Conservation (phyloP, 2,888 invertebrate species). For the Stictocephala bisonia region DNA sequence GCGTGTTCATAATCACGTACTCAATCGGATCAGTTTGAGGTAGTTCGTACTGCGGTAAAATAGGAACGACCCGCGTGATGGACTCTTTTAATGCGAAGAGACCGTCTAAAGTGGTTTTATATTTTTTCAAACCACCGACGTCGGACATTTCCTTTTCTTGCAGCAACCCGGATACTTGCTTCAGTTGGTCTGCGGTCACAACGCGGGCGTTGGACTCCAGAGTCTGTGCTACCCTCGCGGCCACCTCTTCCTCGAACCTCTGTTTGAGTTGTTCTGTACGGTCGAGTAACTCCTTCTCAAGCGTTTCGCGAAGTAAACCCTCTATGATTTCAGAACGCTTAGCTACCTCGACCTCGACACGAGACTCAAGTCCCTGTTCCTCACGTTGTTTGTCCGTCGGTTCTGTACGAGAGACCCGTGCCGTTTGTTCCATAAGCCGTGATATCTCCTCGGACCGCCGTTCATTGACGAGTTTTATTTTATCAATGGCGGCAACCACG, state of each 20-base stretch:
- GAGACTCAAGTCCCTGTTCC: neutral
- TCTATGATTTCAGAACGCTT: neutral
- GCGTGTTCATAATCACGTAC: neutral
- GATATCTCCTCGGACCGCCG: neutral
- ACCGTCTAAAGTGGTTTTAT: neutral
- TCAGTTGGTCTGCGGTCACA: neutral
- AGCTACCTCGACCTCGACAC: neutral
- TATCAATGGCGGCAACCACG: neutral
- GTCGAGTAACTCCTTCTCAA: neutral
- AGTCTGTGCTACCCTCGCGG: neutral
- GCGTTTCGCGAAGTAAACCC: neutral
- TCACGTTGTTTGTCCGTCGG: neutral
- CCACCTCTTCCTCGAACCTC: neutral
- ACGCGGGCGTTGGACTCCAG: neutral
- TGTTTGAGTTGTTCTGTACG: neutral
- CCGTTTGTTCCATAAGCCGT: neutral
- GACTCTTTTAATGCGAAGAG: neutral
- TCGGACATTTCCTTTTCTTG: no score
- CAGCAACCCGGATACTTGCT: no score
- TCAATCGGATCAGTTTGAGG: neutral
- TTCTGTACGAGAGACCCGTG: no score
- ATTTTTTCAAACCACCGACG: neutral
- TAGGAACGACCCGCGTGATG: neutral
- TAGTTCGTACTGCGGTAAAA: neutral
- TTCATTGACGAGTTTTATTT: neutral